Evolutionary conservation across 1,140 invertebrate genomes (phyloP), one percentile per base, ranked within the genome.

Genomic region (Formica exsecta): DNA sequence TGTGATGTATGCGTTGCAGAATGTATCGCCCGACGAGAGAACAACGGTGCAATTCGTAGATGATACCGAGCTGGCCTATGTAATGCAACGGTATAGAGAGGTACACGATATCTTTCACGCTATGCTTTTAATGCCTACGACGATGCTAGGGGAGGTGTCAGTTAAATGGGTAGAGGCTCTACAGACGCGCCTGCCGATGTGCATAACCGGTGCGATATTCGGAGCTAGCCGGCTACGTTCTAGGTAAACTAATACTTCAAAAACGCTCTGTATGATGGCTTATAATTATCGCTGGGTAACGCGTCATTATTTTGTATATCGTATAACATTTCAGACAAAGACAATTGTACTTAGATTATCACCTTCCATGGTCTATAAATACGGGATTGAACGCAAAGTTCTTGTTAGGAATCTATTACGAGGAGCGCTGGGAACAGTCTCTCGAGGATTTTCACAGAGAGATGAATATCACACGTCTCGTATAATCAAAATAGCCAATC

Each of bases 161-260:
- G 98, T 99, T 6, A 99, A 99, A 95, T 99, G 99, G 98, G 96
- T 99, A 76, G 99, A 99, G 96, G 99, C 97, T 8, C 96, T 99
- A 65, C 98, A 99, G 95, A 98, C 97, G 22, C 97, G 96, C 75
- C 94, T 99, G 41, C 98, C 98, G 2, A 99, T 99, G 98, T 99
- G 98, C 93, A 95, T 98, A 68, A 96, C 96, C 85, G 98, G 97
- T 57, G 98, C 97, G 0, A 96, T 99, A 75, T 98, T 99, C 96
- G 98, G 98, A 25, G 97, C 98, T 19, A 95, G 96, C 9, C 95
- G 98, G 88, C 95, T 99, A 22, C 96, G 96, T 93, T 97, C 98
- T 73, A 99, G 98, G 96, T 98, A 96, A 96, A 87, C 9, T 41
- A 13, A 41, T 44, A 25, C 32, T 51, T 22, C 19, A 38, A 5